Conservation (phyloP, 2,113 vertebrate species). For the Podarcis raffonei region DNA sequence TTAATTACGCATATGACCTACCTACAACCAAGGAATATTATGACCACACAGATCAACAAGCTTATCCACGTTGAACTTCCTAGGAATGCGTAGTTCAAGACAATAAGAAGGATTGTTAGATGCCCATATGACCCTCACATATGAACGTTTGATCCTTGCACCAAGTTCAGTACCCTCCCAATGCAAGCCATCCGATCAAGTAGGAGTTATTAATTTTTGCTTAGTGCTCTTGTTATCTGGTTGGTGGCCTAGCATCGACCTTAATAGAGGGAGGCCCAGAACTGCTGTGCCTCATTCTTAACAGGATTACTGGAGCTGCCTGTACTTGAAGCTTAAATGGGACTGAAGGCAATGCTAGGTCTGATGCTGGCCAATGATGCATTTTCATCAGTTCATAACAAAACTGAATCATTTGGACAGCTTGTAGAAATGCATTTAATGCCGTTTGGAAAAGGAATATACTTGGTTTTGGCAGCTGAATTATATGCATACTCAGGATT, state of each 20-base stretch:
- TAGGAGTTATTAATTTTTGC: conserved; percentile 43
- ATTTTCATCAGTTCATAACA: conserved; percentile 73
- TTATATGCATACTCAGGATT: conserved; percentile 42
- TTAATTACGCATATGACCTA: not conserved
- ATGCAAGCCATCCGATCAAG: not conserved
- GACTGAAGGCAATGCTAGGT: conserved; percentile 55
- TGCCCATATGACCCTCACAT: not conserved
- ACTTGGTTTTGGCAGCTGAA: conserved; percentile 65
- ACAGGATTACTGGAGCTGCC: conserved; percentile 60
- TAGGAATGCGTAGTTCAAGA: not conserved
- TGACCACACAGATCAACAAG: not conserved
- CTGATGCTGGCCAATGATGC: conserved; percentile 63
- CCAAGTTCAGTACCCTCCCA: not conserved
- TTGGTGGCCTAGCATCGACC: conserved; percentile 51
- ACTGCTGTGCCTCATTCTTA: conserved; percentile 48
- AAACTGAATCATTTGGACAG: conserved; percentile 69
- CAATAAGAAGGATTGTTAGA: not conserved
- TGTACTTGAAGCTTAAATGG: conserved; percentile 59
- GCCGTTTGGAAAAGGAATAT: conserved; percentile 55
- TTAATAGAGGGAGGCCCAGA: conserved; percentile 56
- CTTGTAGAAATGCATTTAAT: conserved; percentile 72
- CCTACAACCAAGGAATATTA: not conserved
- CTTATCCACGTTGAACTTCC: conserved; percentile 4
- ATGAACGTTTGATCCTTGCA: not conserved
- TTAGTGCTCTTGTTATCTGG: conserved; percentile 20